Percentiles rank a stretch among this genome's conserved stretches.
These are phyloP conservation scores for Barbus barbus DNA, from an alignment of 2,113 vertebrate species.

Conservation along the genomic window DNA sequence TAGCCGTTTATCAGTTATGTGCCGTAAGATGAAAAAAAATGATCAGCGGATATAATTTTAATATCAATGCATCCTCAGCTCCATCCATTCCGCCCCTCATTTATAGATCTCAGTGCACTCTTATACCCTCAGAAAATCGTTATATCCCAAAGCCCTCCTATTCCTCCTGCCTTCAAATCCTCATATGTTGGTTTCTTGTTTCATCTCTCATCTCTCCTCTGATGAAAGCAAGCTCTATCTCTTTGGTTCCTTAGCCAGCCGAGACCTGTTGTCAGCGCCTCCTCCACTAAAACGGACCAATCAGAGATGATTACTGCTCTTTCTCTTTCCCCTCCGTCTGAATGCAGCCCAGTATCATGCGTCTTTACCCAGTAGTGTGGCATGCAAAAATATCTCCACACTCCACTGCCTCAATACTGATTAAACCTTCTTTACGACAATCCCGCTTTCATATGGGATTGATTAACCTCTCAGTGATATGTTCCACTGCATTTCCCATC, in stretches of 20 bases:
- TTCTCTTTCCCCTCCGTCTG: constrained; percentile 44
- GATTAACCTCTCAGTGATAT: constrained; percentile 32
- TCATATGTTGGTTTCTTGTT: constrained; percentile 14
- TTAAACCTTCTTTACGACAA: constrained; percentile 26
- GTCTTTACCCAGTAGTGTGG: constrained; percentile 46
- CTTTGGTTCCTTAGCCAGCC: constrained; percentile 59
- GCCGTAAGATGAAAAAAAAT: neutral
- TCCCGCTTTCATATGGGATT: constrained; percentile 21
- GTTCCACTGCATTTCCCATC: constrained; percentile 45
- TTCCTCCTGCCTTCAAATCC: constrained; percentile 61
- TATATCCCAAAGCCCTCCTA: neutral
- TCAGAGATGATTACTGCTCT: constrained; percentile 51
- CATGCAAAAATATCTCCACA: constrained; percentile 43
- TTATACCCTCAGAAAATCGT: too few species aligned
- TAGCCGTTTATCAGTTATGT: neutral
- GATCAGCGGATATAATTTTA: neutral
- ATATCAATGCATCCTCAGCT: neutral
- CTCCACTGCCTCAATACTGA: constrained; percentile 24
- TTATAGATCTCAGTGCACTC: neutral
- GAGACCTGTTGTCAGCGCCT: constrained; percentile 50
- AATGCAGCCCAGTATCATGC: constrained; percentile 51
- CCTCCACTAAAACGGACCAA: constrained; percentile 50
- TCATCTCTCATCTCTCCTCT: constrained; percentile 55
- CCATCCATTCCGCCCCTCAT: neutral
- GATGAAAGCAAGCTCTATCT: constrained; percentile 58